phyloP scores from a whole-genome alignment of 35 echinoderm and acorn worm species.

The Apostichopus californicus region DNA sequence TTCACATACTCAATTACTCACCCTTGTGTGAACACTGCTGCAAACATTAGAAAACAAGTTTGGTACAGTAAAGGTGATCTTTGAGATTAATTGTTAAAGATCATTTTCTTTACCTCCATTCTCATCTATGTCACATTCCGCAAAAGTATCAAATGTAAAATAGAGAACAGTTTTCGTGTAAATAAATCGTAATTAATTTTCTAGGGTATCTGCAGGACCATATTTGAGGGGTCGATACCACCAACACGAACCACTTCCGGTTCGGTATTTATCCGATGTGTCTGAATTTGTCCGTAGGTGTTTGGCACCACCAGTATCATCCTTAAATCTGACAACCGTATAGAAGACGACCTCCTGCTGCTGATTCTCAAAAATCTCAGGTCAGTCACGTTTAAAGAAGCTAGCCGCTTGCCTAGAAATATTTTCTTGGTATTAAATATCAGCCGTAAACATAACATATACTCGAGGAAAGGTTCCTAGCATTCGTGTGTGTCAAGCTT shows the following conservation, averaged over 20 bases:
- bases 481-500: no score
- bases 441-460: no score
- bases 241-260: no score
- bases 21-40: neutral
- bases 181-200: no score
- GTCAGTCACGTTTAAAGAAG: neutral
- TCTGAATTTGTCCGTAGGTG: neutral
- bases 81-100: no score
- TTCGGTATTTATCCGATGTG: neutral
- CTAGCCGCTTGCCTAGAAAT: neutral
- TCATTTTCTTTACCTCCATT: no score
- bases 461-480: no score
- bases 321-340: constrained; percentile 1
- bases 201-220: no score
- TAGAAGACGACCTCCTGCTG: neutral
- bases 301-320: neutral
- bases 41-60: neutral
- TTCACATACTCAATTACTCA: neutral
- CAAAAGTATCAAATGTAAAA: no score
- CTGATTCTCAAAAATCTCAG: constrained; percentile 30
- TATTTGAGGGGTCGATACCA: no score
- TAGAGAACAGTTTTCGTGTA: no score
- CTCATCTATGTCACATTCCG: no score
- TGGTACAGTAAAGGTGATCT: neutral
- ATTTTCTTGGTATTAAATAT: neutral